Evolutionary conservation across 2,113 vertebrate genomes (phyloP), one percentile per base, ranked within the genome.

Genomic region (Poeciliopsis turrubarensis): DNA sequence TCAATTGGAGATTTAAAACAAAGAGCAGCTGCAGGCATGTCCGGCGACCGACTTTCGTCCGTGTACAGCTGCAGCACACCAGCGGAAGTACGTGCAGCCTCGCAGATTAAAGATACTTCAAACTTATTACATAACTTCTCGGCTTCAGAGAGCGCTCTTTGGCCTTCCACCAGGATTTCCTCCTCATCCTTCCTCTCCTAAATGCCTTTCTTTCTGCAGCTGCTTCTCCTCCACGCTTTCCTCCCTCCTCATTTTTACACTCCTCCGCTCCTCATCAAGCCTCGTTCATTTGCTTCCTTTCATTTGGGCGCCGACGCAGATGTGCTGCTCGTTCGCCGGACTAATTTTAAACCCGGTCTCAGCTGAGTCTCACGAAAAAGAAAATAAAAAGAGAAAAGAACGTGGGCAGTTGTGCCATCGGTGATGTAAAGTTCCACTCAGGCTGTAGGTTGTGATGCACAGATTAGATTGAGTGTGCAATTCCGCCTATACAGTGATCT

Each of bases 41-140:
- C 82, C 80, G 72, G 75, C 67, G 37, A 4, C 71, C 67, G 68
- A 87, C 78, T 66, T 78, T 78, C 57, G 70, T 72, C 72, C 61
- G 76, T 31, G 60, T 65, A 73, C 65, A 65, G 65, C 51, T 63
- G 73, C 31, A 60, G 61, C 75, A 75, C 41, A 65, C 65, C 66
- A 60, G 31, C 57, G 63, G 60, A 54, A 47, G 72, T 79, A 31
- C 73, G 75, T 70, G 72, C 11, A 67, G 68, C 73, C 72, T 80
- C 41, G 74, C 72, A 68, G 72, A 27, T 66, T 73, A n/a, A 79
- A 80, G 82, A 86, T 61, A 60, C 79, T 86, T 73, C 80, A 26
- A 86, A 89, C 85, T 69, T 39, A 78, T 91, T 93, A 86, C 85
- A 76, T 92, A 92, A 92, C 70, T 37, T 80, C 82, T 86, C 86